A percentile compares a stretch with the other conserved stretches of the same genome.
Conservation (phyloP, 1,140 invertebrate genomes). For the Drosophila pachea region DNA sequence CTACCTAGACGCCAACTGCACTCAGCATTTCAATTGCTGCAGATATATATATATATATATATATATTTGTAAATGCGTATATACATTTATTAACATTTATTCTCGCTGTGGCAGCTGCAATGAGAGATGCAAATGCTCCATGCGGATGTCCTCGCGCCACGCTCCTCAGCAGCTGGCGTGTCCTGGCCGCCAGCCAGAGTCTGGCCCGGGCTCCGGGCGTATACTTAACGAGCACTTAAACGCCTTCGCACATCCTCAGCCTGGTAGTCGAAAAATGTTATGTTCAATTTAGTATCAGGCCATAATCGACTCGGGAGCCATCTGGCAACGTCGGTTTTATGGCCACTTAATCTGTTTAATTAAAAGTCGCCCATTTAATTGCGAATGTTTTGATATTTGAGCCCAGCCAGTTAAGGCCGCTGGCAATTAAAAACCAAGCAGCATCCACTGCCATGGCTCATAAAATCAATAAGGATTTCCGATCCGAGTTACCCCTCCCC, state of each 20-base stretch:
- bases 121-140: conserved; percentile 33
- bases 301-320: conserved; percentile 48
- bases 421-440: conserved; percentile 21
- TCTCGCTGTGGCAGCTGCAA: conserved; percentile 14
- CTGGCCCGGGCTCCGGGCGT: conserved; percentile 6
- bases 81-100: conserved; percentile 20
- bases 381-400: conserved; percentile 48
- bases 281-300: conserved; percentile 64
- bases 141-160: conserved; percentile 14
- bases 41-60: conserved; percentile 39
- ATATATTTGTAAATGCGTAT: conserved; percentile 7
- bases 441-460: not conserved
- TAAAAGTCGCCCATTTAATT: conserved; percentile 58
- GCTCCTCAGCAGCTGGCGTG: conserved; percentile 11
- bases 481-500: not conserved
- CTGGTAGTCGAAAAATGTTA: conserved; percentile 35
- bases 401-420: not conserved
- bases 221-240: conserved; percentile 68
- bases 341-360: conserved; percentile 64
- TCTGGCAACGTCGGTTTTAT: conserved; percentile 34
- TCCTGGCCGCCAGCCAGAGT: conserved; percentile 9
- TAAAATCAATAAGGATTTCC: conserved; percentile 36
- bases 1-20: conserved; percentile 58
- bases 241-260: conserved; percentile 37
- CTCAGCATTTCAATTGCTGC: conserved; percentile 72